Evolutionary conservation across 2,797 vertebrate genomes (phyloP), one percentile per base, ranked within the genome.

Genomic region (Carcharodon carcharias): DNA sequence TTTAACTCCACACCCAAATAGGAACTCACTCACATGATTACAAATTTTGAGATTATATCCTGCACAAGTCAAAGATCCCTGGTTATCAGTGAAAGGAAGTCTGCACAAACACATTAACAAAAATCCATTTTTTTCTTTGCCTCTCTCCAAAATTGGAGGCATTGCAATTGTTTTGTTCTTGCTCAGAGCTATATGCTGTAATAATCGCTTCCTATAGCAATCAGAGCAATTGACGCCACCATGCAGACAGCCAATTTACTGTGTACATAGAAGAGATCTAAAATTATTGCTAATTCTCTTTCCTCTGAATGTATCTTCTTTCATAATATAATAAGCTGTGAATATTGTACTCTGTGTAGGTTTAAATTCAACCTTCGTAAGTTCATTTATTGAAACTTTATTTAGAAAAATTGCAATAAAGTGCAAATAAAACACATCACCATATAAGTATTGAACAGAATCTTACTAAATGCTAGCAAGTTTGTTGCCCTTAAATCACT

Each of bases 191-290:
- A 18, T 92, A n/a, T 40, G 89, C 58, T 65, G 16, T 65, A 92
- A 92, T 92, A 92, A 92, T 92, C 89, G 3, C 89, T 92, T 92
- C 89, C 89, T 92, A 63, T 92, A 92, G 61, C 65, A 92, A 65
- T 92, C 89, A 40, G 58, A 28, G 35, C 35, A 63, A 65, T 92
- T 92, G 89, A 92, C 18, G 89, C 58, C 58, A 92, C 89, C 35
- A 92, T 92, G 35, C 89, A 92, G 89, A 23, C 58, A 92, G 58
- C 89, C 16, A 61, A 92, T 92, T 92, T 65, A 65, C 35, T 63
- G 6, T 92, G 89, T 63, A 58, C 88, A 40, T 40, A 63, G 16
- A 92, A 65, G 31, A 91, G 56, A 91, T 91, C 61, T n/a, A 92
- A 92, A 92, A 92, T 61, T 23, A 65, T 65, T 21, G 35, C 56